Percentiles rank a stretch among this genome's conserved stretches.
phyloP scores from a whole-genome alignment of 2,113 vertebrate genomes.

The Rhynchomys soricoides region DNA sequence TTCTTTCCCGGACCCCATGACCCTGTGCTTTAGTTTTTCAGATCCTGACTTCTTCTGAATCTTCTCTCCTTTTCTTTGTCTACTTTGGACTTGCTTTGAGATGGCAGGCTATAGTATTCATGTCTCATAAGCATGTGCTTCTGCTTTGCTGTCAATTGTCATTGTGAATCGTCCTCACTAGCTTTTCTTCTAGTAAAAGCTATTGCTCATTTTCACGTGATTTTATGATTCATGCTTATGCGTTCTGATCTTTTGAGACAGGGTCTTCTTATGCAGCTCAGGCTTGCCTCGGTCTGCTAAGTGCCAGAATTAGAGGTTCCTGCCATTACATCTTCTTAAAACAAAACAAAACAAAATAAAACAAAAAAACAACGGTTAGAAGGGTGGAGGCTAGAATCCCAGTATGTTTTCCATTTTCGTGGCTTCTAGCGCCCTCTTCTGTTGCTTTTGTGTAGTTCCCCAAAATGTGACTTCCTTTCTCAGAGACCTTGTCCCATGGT shows the following conservation, averaged over 20 bases:
- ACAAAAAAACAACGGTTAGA: not conserved
- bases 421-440: conserved; percentile 75
- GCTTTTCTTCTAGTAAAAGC: conserved; percentile 29
- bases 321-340: not conserved
- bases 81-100: conserved; percentile 58
- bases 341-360: too few species aligned
- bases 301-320: not conserved
- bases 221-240: not conserved
- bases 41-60: conserved; percentile 18
- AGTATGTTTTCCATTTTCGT: conserved; percentile 27
- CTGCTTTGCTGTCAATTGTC: not conserved
- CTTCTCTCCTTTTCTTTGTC: conserved; percentile 21
- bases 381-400: not conserved
- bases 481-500: not conserved
- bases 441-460: conserved; percentile 65
- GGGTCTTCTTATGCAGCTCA: not conserved
- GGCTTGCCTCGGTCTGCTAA: not conserved
- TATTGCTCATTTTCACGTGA: not conserved
- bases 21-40: conserved; percentile 35
- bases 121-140: conserved; percentile 18
- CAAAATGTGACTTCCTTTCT: conserved; percentile 2
- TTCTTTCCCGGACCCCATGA: conserved; percentile 14
- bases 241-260: not conserved
- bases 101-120: not conserved
- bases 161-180: not conserved